Conservation (phyloP, 1,140 invertebrate genomes). For the Drepana arcuata region DNA sequence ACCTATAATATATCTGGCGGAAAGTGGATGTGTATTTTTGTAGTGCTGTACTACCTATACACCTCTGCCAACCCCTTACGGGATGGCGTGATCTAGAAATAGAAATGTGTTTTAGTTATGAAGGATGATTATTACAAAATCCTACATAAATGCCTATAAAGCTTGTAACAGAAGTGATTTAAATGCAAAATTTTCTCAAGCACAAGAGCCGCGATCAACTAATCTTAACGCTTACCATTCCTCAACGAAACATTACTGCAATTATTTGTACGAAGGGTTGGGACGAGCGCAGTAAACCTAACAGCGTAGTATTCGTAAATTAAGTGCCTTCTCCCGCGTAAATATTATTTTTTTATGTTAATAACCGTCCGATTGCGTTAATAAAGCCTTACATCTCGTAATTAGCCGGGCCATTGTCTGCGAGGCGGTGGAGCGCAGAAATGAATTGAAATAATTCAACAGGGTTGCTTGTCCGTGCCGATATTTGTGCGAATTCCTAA, state of each 20-base stretch:
- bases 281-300: constrained; percentile 39
- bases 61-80: too few relatives aligned
- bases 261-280: constrained; percentile 68
- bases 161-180: too few relatives aligned
- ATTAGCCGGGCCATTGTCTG: constrained; percentile 63
- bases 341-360: constrained; percentile 73
- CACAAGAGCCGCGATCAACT: constrained; percentile 49
- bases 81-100: too few relatives aligned
- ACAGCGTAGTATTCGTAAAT: constrained; percentile 67
- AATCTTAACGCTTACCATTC: constrained; percentile 60
- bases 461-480: constrained; percentile 12
- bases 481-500: constrained; percentile 4
- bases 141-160: too few relatives aligned
- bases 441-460: constrained; percentile 50
- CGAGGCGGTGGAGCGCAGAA: constrained; percentile 32
- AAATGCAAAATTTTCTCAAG: constrained; percentile 44
- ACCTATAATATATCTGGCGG: too few relatives aligned
- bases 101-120: too few relatives aligned
- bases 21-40: too few relatives aligned
- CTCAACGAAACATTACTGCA: constrained; percentile 55
- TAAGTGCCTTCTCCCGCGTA: constrained; percentile 49
- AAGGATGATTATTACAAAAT: too few relatives aligned
- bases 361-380: constrained; percentile 65
- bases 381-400: constrained; percentile 69
- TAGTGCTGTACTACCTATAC: too few relatives aligned